Evolutionary conservation across 2,113 vertebrate genomes (phyloP), one percentile per base, ranked within the genome.

Genomic region (Saguinus midas): DNA sequence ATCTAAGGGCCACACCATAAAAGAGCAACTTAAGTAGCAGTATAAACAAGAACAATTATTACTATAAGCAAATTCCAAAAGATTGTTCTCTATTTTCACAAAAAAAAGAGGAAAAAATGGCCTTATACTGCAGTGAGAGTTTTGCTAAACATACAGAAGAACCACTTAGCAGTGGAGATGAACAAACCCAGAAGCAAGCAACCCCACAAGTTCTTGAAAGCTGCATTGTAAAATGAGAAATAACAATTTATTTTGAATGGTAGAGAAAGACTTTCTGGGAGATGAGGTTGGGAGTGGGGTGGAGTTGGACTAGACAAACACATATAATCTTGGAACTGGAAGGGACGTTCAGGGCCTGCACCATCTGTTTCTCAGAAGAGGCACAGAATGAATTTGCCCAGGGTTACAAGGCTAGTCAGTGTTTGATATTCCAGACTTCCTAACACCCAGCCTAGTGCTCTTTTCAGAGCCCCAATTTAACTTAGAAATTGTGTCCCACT

Each of bases 151-250:
- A 85, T 3, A 18, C 3, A 58, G 76, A 90, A 90, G 83, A 82
- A 82, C 52, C 94, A 29, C 88, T 97, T 79, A 55, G 94, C 45
- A 37, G 55, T 48, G 23, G 87, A 79, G 55, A 16, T 52, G 48
- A 87, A 40, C 87, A 90, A 96, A 96, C 72, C 40, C 81, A 88
- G 94, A 86, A 95, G 84, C 43, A 91, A 93, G 94, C 52, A 68
- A 92, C 48, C 57, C 81, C 52, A 45, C 21, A 35, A 80, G 55
- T 61, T 90, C 35, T n/a, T 70, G n/a, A 87, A 96, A 92, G 50
- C 73, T 73, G 7, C 32, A 8, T 52, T 87, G 66, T 52, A 76
- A 73, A 87, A 95, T 20, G 27, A 95, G 90, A 55, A 27, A 57
- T 64, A 81, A 80, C 80, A 48, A 75, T 50, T 82, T 40, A 86